A percentile compares a stretch with the other conserved stretches of the same genome.
Conservation (phyloP, 1,140 invertebrate species). For the Drosophila neocordata region DNA sequence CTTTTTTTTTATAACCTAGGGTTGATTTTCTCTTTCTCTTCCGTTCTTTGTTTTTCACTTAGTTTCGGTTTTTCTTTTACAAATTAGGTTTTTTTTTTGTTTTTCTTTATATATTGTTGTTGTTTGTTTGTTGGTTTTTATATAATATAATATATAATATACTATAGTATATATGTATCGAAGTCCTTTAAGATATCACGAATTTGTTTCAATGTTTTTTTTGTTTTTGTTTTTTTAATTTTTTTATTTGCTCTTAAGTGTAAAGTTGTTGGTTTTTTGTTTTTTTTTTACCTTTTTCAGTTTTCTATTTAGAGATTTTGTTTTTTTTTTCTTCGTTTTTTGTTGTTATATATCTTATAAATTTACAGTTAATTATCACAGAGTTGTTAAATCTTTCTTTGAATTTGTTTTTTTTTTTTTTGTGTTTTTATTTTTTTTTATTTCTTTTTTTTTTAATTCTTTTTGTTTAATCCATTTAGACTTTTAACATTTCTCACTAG, state of each 20-base stretch:
- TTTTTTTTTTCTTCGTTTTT: conserved; percentile 47
- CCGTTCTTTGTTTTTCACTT: conserved; percentile 42
- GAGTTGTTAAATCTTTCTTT: conserved; percentile 83
- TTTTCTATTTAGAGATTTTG: conserved; percentile 66
- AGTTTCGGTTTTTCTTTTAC: conserved; percentile 59
- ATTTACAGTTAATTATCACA: conserved; percentile 83
- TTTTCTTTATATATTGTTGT: conserved; percentile 56
- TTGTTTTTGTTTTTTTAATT: conserved; percentile 79
- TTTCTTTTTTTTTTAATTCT: conserved; percentile 65
- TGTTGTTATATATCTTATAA: conserved; percentile 77
- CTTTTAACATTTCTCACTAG: conserved; percentile 81
- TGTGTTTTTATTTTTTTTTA: conserved; percentile 48
- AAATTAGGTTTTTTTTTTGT: conserved; percentile 75
- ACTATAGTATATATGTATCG: conserved; percentile 83
- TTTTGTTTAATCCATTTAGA: conserved; percentile 74
- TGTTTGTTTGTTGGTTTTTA: conserved; percentile 54
- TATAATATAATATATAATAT: conserved; percentile 82
- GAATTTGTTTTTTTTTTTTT: conserved; percentile 75
- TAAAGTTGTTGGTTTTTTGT: conserved; percentile 70
- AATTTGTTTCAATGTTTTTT: conserved; percentile 83
- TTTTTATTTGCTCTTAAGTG: conserved; percentile 81
- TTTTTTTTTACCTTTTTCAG: conserved; percentile 49
- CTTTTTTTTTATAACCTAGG: conserved; percentile 76
- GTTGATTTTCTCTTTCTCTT: conserved; percentile 48
- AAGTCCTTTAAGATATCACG: conserved; percentile 83